Evolutionary conservation across 23 tunicate species (phyloP).

Genomic region (Halocynthia aurantium): DNA sequence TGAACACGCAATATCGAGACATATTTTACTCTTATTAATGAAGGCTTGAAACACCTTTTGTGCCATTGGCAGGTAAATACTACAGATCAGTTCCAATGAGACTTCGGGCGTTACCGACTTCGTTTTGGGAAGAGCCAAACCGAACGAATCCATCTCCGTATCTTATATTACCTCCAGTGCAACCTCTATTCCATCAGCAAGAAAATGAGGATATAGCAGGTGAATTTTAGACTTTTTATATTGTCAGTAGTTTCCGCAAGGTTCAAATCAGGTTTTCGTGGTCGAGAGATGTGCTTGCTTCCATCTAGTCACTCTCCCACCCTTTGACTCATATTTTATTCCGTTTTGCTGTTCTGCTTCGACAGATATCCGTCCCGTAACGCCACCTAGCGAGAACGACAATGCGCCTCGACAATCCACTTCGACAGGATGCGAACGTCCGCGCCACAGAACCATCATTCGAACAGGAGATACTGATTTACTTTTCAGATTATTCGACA

Average conservation of each 20-base stretch:
- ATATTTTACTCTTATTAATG: too few species aligned
- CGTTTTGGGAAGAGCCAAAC: constrained; percentile 92
- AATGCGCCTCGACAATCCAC: background rate
- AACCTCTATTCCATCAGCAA: constrained; percentile 66
- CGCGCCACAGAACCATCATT: constrained; percentile 18
- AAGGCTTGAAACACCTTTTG: too few species aligned
- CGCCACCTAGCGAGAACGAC: constrained; percentile 42
- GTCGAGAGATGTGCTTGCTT: too few species aligned
- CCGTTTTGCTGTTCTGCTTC: background rate
- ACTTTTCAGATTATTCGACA: constrained; percentile 57
- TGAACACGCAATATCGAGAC: too few species aligned
- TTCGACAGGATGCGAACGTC: background rate
- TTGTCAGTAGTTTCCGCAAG: background rate
- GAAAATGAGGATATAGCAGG: constrained; percentile 54
- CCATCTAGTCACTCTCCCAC: background rate
- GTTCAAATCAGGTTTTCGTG: background rate
- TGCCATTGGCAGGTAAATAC: constrained; percentile 6
- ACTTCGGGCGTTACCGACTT: constrained; percentile 63
- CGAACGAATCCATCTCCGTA: constrained; percentile 49
- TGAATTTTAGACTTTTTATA: constrained; percentile 6
- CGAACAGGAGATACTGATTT: constrained; percentile 63
- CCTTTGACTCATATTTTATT: background rate
- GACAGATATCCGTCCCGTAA: constrained; percentile 64
- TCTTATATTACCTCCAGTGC: constrained; percentile 74
- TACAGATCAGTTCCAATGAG: constrained; percentile 58